phyloP scores from a whole-genome alignment of 2,113 vertebrate species.

The Pristiophorus japonicus region DNA sequence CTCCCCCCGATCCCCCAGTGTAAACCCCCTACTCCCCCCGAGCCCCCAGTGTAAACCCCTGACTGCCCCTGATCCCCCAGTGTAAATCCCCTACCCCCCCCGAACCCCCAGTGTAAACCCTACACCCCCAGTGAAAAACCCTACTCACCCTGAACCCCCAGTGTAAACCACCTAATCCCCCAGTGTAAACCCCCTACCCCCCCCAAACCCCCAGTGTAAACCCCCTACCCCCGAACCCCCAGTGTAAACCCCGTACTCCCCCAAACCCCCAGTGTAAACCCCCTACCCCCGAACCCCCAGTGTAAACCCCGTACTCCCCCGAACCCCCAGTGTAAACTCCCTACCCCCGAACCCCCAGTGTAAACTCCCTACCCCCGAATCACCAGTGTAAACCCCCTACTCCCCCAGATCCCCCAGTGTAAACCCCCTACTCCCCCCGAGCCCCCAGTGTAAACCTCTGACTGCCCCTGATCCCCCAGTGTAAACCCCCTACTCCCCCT shows the following conservation, averaged over 20 bases:
- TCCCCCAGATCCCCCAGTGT: background rate
- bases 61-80: background rate
- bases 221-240: background rate
- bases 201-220: no score
- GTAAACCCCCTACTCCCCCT: background rate
- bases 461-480: background rate
- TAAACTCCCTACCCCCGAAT: background rate
- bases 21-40: background rate
- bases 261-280: background rate
- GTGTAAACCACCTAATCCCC: no score
- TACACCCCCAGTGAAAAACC: no score
- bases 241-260: background rate
- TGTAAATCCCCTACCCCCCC: background rate
- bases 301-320: no score
- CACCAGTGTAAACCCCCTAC: background rate
- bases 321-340: background rate
- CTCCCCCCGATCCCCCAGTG: background rate
- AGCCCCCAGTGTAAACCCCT: no score
- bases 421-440: background rate
- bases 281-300: background rate
- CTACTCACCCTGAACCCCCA: background rate
- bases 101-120: no score
- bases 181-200: no score
- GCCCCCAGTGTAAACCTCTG: background rate
- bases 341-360: no score